These are phyloP conservation scores for Sminthurides aquaticus DNA, from an alignment of 2,888 invertebrate species.

Conservation along the genomic window DNA sequence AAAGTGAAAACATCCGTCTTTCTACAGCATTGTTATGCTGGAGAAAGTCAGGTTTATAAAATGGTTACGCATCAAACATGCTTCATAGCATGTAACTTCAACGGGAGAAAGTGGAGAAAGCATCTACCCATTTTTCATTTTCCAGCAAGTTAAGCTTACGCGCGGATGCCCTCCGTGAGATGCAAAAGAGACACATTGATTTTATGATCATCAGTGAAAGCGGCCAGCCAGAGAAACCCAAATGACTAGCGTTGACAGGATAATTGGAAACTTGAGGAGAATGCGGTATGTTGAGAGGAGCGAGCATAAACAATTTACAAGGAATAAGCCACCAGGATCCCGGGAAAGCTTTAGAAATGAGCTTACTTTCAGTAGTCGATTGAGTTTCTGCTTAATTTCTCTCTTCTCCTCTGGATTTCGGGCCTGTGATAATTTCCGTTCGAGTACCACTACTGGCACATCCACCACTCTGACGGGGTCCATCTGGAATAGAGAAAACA, in stretches of 20 bases:
- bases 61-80: too few species aligned
- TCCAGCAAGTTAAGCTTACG: too few species aligned
- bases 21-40: too few species aligned
- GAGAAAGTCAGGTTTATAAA: too few species aligned
- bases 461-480: slow-evolving; percentile 28
- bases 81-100: too few species aligned
- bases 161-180: too few species aligned
- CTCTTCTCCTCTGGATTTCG: slow-evolving; percentile 40
- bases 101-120: too few species aligned
- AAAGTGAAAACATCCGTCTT: too few species aligned
- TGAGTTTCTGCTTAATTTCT: slow-evolving; percentile 43
- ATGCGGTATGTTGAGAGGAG: too few species aligned
- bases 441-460: slow-evolving; percentile 46
- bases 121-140: too few species aligned
- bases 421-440: slow-evolving; percentile 45
- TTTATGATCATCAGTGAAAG: neutral
- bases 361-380: slow-evolving; percentile 44
- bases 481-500: slow-evolving; percentile 29
- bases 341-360: neutral
- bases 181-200: neutral
- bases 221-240: neutral
- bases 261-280: neutral
- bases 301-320: neutral
- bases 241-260: neutral
- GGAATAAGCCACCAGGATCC: neutral